phyloP scores from a whole-genome alignment of 2,113 vertebrate genomes.

The Phalacrocorax brasilianus region DNA sequence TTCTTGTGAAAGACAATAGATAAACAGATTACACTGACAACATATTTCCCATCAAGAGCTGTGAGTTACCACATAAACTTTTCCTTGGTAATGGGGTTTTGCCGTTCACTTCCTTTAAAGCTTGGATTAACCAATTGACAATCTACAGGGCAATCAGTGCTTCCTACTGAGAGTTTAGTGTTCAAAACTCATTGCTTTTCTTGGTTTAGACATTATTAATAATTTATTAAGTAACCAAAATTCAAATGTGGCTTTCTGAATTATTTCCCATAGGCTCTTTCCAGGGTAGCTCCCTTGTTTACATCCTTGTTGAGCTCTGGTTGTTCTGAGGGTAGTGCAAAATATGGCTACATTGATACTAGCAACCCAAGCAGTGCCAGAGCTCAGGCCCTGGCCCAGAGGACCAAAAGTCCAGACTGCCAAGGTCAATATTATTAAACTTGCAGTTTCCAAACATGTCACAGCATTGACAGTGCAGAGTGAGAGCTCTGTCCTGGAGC shows the following conservation, averaged over 20 bases:
- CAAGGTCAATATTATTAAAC: neutral
- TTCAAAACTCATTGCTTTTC: neutral
- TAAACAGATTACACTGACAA: neutral
- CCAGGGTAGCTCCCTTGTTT: neutral
- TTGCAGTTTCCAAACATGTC: neutral
- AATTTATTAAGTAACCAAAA: neutral
- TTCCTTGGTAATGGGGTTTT: neutral
- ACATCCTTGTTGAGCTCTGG: neutral
- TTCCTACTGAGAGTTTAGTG: neutral
- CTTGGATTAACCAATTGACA: fast-evolving
- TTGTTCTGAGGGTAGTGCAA: neutral
- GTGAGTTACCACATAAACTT: neutral
- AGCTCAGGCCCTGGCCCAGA: neutral
- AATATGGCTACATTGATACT: neutral
- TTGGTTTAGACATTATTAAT: neutral
- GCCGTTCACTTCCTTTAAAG: neutral
- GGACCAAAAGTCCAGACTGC: neutral
- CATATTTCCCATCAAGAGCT: neutral
- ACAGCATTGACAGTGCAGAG: neutral
- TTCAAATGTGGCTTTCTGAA: neutral
- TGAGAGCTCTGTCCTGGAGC: neutral
- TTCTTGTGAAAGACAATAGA: neutral
- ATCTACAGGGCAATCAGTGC: neutral
- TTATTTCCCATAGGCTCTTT: neutral
- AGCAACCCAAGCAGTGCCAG: neutral